Base-by-base conservation (phyloP, 2,888 invertebrate species). In the Perizoma affinitatum region DNA sequence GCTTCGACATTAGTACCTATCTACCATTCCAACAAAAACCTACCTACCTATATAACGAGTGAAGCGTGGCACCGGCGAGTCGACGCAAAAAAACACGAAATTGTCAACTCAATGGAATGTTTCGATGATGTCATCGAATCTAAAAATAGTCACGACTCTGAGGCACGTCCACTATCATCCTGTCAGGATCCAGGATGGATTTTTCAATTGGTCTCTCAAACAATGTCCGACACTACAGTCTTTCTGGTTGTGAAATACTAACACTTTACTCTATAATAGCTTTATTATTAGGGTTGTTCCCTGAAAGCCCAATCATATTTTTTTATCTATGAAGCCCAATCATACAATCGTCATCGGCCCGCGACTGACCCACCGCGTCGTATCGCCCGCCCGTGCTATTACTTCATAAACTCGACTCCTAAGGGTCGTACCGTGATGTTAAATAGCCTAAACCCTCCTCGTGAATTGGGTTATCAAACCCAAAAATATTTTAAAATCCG, bases 101-200 rank as follows among this genome's bases (percentile, higher is more conserved):
- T 80, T 79, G 74, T 74, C 78, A 78, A 82, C 78, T 77, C 79
- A 82, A 79, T 81, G 80, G 79, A 81, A 88, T 87, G 81, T 83
- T 85, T 84, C 67, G 77, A 75, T 72, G 76, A 79, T 84, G 82
- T 79, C 82, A 84, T 88, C 85, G 83, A 73, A 55, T 79, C 88
- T 88, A 89, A 86, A 90, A 85, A 88, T 90, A 89, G 83, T 80
- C 78, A 76, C 81, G 81, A 80, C 61, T 63, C 59, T 52, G 83
- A 72, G 76, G 79, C 38, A 38, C 5, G 38, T 6, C 76, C 80
- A 82, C 84, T 78, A 81, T 83, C 82, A 85, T 87, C 84, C 84
- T 83, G 84, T 79, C 78, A 84, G 75, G 76, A 79, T 75, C 72
- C 78, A 80, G 81, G 78, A 79, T 77, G 74, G 69, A 69, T 72